phyloP scores from a whole-genome alignment of 2,888 invertebrate genomes.

The Augochlorella aurata region DNA sequence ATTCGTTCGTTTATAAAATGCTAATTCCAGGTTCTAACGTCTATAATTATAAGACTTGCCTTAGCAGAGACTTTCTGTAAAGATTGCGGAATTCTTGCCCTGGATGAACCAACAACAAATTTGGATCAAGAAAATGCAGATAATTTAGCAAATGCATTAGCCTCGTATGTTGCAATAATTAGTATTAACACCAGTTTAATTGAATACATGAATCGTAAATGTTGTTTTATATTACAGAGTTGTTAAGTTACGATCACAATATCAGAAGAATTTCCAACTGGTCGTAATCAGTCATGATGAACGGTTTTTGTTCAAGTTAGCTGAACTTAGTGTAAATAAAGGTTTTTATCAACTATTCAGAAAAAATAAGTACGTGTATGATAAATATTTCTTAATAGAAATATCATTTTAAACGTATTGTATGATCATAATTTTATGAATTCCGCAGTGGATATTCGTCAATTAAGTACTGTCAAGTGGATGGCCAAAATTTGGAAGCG shows the following conservation, averaged over 20 bases:
- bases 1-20: conserved; percentile 11
- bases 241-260: conserved; percentile 53
- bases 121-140: conserved; percentile 94
- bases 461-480: conserved; percentile 39
- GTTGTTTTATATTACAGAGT: conserved; percentile 47
- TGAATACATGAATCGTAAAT: background rate
- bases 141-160: conserved; percentile 90
- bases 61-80: conserved; percentile 98
- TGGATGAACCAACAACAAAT: conserved; percentile 99
- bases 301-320: conserved; percentile 92
- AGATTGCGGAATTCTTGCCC: conserved; percentile 96
- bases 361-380: conserved; percentile 81
- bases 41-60: conserved; percentile 97
- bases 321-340: conserved; percentile 88
- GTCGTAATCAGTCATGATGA: conserved; percentile 98
- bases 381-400: background rate
- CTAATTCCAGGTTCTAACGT: conserved; percentile 88
- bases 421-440: background rate
- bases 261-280: conserved; percentile 90
- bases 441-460: conserved; percentile 54
- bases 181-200: background rate
- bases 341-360: conserved; percentile 88
- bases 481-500: background rate
- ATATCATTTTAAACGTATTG: background rate
- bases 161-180: conserved; percentile 77